Conservation (phyloP, 2,797 vertebrate species). For the Bradypodion ventrale region DNA sequence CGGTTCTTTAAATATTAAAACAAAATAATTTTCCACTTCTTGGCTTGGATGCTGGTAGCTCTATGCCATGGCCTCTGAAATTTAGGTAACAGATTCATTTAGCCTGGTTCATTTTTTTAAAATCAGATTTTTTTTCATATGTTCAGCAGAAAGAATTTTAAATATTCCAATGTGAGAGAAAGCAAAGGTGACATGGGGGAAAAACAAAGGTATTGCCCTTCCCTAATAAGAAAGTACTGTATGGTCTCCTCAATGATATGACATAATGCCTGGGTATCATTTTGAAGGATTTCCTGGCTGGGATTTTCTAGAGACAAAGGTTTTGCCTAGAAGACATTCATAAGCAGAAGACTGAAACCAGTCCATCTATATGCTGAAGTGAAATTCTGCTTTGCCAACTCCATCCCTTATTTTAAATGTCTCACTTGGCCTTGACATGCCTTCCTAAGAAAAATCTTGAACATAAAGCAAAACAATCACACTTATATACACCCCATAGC, state of each 20-base stretch:
- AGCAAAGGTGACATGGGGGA: too few relatives aligned
- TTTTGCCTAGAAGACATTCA: background rate
- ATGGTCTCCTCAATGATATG: background rate
- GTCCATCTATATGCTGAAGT: slow-evolving; percentile 43
- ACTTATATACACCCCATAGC: too few relatives aligned
- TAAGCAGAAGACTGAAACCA: slow-evolving; percentile 38
- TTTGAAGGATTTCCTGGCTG: background rate
- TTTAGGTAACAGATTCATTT: too few relatives aligned
- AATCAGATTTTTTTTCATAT: background rate
- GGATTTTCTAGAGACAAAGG: background rate
- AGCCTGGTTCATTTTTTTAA: too few relatives aligned
- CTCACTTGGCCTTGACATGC: slow-evolving; percentile 49
- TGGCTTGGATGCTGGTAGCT: too few relatives aligned
- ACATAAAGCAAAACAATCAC: rapidly evolving
- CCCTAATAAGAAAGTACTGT: background rate
- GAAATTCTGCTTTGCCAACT: slow-evolving; percentile 31
- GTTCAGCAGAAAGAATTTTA: background rate
- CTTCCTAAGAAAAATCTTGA: background rate
- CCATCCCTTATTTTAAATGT: slow-evolving; percentile 48
- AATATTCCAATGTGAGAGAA: background rate
- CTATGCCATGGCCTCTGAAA: too few relatives aligned
- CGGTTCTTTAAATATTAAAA: too few relatives aligned
- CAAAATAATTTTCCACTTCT: too few relatives aligned
- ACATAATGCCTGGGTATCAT: too few relatives aligned
- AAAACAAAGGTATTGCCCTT: background rate